Conservation (phyloP, 2,797 vertebrate species). For the Coendou prehensilis region DNA sequence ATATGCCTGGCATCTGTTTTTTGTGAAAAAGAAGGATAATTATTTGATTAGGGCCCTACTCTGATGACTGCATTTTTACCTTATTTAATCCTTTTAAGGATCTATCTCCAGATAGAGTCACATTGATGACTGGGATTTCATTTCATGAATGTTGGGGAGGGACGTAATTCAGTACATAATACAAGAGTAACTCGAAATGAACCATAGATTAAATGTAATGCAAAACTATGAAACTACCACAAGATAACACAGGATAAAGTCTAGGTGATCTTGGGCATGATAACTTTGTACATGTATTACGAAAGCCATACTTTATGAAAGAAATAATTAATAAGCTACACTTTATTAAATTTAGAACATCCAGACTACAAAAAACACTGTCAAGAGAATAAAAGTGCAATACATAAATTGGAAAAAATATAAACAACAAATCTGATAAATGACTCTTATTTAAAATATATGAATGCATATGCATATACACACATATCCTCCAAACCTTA, state of each 20-base stretch:
- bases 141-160: background rate
- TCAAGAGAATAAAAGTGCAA: background rate
- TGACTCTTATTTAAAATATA: background rate
- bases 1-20: background rate
- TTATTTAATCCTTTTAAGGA: background rate
- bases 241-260: background rate
- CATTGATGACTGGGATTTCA: background rate
- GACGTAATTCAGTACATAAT: background rate
- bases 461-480: background rate
- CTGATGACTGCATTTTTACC: background rate
- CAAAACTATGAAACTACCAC: background rate
- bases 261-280: background rate
- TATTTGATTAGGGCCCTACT: background rate
- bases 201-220: background rate
- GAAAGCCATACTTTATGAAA: background rate
- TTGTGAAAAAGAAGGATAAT: background rate
- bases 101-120: background rate
- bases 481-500: background rate
- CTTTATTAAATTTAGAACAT: background rate
- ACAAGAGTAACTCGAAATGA: background rate
- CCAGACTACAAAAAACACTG: background rate
- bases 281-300: background rate
- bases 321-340: background rate
- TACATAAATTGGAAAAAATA: background rate
- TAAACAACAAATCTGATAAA: background rate